Evolutionary conservation across 2,888 invertebrate genomes (phyloP), one percentile per base, ranked within the genome.

Genomic region (Brachynemurus nebulosus): DNA sequence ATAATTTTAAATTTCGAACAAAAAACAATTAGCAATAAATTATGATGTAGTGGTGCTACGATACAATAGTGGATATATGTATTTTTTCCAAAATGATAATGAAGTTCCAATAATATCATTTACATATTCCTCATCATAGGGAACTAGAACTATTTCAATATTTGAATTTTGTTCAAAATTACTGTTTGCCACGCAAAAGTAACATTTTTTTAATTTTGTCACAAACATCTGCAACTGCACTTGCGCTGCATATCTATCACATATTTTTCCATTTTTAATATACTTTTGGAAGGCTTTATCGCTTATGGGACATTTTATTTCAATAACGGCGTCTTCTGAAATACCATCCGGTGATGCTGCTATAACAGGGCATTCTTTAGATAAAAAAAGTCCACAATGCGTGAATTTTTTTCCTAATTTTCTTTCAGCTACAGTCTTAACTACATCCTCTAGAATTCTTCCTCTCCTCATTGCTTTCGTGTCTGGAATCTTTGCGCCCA

Each of bases 261-360:
- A n/a, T 42, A 14, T 33, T 46, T 45, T 37, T 25, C 40, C 27
- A n/a, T 25, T 25, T 25, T 8, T 8, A 8, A 25, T 8, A 25
- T 25, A 25, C 8, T 25, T 25, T 8, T 25, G 8, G 14, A 14
- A 41, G 9, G 49, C 35, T 42, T 50, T 49, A 20, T 5, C 41
- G 33, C 16, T 33, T n/a, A 14, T 35, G 16, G 36, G 36, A 17
- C 50, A 51, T 27, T 51, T 51, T n/a, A 51, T 51, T 43, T 51
- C 51, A 17, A 46, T 21, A 21, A 51, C 27, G 17, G 4, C 8
- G 39, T 50, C 45, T 18, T 51, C 23, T 34, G 44, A 41, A 11
- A 50, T 46, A 8, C 47, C 50, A 49, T 51, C 51, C 17, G 47
- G 48, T 17, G 48, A 48, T 14, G 14, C 47, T 6, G 39, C 47